Evolutionary conservation across 2,113 vertebrate genomes (phyloP), one percentile per base, ranked within the genome.

Genomic region (Pionites leucogaster): DNA sequence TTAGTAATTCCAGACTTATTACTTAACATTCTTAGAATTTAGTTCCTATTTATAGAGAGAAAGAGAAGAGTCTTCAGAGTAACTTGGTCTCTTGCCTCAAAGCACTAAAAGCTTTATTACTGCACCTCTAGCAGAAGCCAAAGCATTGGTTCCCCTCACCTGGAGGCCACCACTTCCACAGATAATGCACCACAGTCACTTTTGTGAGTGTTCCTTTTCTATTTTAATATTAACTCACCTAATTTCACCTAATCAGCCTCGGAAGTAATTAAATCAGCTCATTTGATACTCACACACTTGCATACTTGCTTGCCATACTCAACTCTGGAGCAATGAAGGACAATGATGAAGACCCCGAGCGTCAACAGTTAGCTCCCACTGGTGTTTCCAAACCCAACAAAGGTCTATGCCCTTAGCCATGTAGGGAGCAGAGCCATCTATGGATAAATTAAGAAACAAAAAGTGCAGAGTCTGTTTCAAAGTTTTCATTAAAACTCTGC

Each of bases 221-320:
- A 10, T 42, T 85, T 72, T 16, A 85, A 75, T 13, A 44, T 8
- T 3, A 82, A 90, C 29, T 39, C 47, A 47, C 27, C 10, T 60
- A 37, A 76, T 42, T 70, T 76, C 27, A 52, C 49, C 57, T 35
- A 35, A 18, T 17, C 80, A 72, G 23, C 47, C 39, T 72, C 6
- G 2, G 57, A 49, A 91, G 65, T 37, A 59, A 59, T 31, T 53
- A 84, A 74, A 77, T 42, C 16, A 28, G 29, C 39, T 82, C 35
- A 50, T 52, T 1, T 47, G 27, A 27, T n/a, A 63, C 1, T 22
- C 28, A 84, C 37, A 69, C 41, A 35, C 8, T 41, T 1, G 0
- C 60, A n/a, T 6, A 52, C 17, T 22, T 3, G 0, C 29, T 47
- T 42, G 39, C 49, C 27, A 53, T 9, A 42, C 15, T 62, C 22